phyloP scores from a whole-genome alignment of 2,888 invertebrate genomes.

The Zhuqinia jingwanae region DNA sequence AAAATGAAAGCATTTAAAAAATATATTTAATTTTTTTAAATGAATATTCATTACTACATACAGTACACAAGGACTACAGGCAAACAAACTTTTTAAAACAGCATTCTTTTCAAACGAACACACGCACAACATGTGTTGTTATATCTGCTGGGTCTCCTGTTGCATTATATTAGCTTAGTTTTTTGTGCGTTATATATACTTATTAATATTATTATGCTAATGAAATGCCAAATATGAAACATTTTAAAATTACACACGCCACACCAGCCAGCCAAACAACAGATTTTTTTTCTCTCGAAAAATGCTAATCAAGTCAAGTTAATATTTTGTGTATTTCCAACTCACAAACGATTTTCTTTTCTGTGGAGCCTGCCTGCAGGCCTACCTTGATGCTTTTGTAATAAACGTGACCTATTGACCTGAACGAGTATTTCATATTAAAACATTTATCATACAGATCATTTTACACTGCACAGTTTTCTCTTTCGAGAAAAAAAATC shows the following conservation, averaged over 20 bases:
- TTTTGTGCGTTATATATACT: not conserved
- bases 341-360: no score
- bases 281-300: no score
- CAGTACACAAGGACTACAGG: no score
- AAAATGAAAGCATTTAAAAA: not conserved
- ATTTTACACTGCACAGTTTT: not conserved
- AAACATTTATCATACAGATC: no score
- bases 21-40: not conserved
- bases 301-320: no score
- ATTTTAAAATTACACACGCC: no score
- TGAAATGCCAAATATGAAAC: no score
- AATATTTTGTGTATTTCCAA: not conserved
- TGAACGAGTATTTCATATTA: conserved; percentile 69
- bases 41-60: not conserved
- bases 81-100: no score
- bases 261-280: no score
- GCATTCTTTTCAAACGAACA: no score
- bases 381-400: conserved; percentile 44
- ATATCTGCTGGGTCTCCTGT: not conserved
- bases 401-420: conserved; percentile 73
- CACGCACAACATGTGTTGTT: no score
- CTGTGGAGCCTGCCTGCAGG: not conserved
- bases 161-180: no score
- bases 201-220: not conserved
- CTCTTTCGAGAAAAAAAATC: not conserved